Base-by-base conservation (phyloP, 2,888 invertebrate species). In the Chalcis sispes region DNA sequence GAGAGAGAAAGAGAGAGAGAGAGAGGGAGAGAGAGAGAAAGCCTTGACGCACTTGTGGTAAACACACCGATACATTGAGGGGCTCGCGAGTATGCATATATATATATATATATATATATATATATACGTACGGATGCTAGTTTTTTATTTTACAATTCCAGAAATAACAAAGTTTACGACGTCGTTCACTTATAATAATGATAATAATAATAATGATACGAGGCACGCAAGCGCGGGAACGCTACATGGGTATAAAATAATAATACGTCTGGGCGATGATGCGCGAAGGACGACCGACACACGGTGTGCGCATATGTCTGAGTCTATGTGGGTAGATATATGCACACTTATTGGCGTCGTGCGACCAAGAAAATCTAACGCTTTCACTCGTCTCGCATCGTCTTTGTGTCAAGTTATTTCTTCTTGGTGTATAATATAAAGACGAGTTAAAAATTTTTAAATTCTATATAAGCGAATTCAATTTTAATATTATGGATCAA, bases 161-260 rank as follows among this genome's bases (percentile, higher is more conserved):
- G 67, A 67, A 77, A 77, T 72, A 77, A 69, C 67, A 58, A 69
- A 77, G 58, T 77, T 72, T 72, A 72, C 54, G 69, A 56, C 67
- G 61, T n/a, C 36, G 52, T n/a, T n/a, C n/a, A n/a, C n/a, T n/a
- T n/a, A n/a, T n/a, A n/a, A n/a, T n/a, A n/a, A n/a, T n/a, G 61
- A 56, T 69, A 48, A 69, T 77, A 72, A 72, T 77, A 72, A 77
- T 71, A 75, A 62, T 23, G 48, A 15, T 10, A 29, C n/a, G n/a
- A 25, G 29, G 23, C 48, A 32, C 40, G 4, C 20, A 32, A 32
- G 32, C 66, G 52, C 66, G 40, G 5, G n/a, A 36, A 4, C 27
- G 27, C 15, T 27, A 8, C n/a, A 36, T 10, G 58, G 15, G 48
- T 62, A 25, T 73, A 59, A 71, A 77, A 67, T 76, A 72, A 72